These are phyloP conservation scores for Poecilia velifera DNA, from an alignment of 2,797 vertebrate genomes.

Conservation along the genomic window DNA sequence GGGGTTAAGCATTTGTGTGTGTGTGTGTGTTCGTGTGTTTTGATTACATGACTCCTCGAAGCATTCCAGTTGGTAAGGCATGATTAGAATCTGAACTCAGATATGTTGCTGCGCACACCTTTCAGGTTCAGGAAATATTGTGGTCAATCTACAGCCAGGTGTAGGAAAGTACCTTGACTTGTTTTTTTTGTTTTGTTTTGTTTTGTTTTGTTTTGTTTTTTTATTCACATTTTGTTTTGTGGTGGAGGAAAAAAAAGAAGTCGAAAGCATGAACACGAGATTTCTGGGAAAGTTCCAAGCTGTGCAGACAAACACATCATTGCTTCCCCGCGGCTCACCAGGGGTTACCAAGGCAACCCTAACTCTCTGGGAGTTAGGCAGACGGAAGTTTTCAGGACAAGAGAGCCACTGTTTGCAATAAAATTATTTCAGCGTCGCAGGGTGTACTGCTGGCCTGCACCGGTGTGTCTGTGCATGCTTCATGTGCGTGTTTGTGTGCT, in stretches of 20 bases:
- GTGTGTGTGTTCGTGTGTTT: conserved; percentile 6
- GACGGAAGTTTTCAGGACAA: conserved; percentile 42
- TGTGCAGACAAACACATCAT: conserved; percentile 57
- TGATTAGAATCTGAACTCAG: conserved; percentile 37
- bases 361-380: conserved; percentile 59
- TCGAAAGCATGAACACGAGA: conserved; percentile 41
- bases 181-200: background rate
- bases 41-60: conserved; percentile 11
- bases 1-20: background rate
- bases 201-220: no score
- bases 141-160: background rate
- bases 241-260: background rate
- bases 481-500: conserved; percentile 5
- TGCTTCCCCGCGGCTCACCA: conserved; percentile 42
- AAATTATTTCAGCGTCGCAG: conserved; percentile 47
- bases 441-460: conserved; percentile 14
- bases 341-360: conserved; percentile 72
- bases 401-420: conserved; percentile 48
- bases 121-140: background rate
- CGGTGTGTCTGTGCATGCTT: background rate
- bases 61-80: conserved; percentile 15
- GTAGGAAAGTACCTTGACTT: background rate
- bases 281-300: conserved; percentile 57
- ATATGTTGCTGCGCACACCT: conserved; percentile 23
- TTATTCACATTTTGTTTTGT: conserved; percentile 12